A percentile compares a stretch with the other conserved stretches of the same genome.
These are phyloP conservation scores for Fistularia tabacaria DNA, from an alignment of 2,797 vertebrate species.

Conservation along the genomic window DNA sequence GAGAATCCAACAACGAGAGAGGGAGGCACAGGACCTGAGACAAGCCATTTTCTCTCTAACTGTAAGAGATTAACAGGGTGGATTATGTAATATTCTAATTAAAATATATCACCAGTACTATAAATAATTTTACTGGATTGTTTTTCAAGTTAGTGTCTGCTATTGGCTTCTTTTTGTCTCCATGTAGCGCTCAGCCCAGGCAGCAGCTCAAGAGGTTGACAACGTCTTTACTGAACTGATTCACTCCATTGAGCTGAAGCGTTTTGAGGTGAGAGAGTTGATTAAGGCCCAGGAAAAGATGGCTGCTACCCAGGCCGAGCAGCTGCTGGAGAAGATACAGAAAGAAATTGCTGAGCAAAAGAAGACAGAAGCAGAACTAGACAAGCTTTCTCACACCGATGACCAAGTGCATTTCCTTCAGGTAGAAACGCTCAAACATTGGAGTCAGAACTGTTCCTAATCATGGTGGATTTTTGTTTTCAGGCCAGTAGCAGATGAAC, in stretches of 20 bases:
- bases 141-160: not conserved
- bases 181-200: conserved; percentile 66
- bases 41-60: conserved; percentile 67
- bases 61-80: conserved; percentile 50
- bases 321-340: conserved; percentile 75
- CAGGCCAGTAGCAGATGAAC: too few relatives aligned
- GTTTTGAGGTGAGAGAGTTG: conserved; percentile 72
- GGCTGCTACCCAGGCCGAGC: conserved; percentile 57
- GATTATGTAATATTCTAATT: too few relatives aligned
- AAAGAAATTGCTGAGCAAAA: conserved; percentile 76
- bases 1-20: conserved; percentile 68
- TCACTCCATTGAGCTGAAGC: conserved; percentile 71
- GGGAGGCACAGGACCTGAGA: conserved; percentile 68
- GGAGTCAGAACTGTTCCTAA: too few relatives aligned
- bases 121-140: too few relatives aligned
- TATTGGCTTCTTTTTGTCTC: not conserved
- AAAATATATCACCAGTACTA: too few relatives aligned
- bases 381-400: conserved; percentile 60
- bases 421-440: conserved; percentile 31
- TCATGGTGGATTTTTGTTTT: too few relatives aligned
- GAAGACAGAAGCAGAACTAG: conserved; percentile 61
- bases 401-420: conserved; percentile 75
- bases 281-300: conserved; percentile 71
- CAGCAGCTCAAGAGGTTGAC: conserved; percentile 64
- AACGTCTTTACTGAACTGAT: conserved; percentile 69